A percentile compares a stretch with the other conserved stretches of the same genome.
phyloP scores from a whole-genome alignment of 2,797 vertebrate species.

The Cottoperca gobio region DNA sequence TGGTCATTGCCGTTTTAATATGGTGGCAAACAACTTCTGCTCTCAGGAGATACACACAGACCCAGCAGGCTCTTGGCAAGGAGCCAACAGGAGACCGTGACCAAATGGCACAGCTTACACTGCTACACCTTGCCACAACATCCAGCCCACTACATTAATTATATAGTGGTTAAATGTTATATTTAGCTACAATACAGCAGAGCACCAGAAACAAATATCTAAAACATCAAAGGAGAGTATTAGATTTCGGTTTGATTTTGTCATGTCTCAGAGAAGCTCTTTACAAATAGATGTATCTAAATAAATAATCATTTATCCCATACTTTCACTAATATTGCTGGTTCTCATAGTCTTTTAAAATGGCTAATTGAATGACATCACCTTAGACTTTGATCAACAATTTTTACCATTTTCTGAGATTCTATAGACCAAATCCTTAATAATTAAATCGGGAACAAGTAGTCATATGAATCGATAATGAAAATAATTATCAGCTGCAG shows the following conservation, averaged over 20 bases:
- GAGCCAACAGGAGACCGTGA: conserved; percentile 28
- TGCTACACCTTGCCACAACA: conserved; percentile 1
- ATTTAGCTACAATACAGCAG: background rate
- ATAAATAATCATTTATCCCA: background rate
- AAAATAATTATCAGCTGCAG: background rate
- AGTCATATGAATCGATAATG: background rate
- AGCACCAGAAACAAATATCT: background rate
- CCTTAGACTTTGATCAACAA: no score
- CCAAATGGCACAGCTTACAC: conserved; percentile 31
- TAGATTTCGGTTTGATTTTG: background rate
- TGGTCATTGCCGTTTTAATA: background rate
- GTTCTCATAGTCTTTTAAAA: no score
- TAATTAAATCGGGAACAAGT: no score
- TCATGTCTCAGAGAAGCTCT: background rate
- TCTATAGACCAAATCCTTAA: no score
- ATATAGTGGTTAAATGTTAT: conserved; percentile 8
- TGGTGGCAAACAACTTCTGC: conserved; percentile 15
- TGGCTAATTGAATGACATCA: no score
- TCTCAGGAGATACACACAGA: conserved; percentile 28
- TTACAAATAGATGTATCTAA: background rate
- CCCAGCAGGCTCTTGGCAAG: conserved; percentile 30
- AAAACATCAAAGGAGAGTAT: background rate
- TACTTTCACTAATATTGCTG: background rate
- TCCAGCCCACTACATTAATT: conserved; percentile 1
- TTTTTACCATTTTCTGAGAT: no score